Percentiles rank a stretch among this genome's conserved stretches.
Evolutionary conservation across 2,113 vertebrate genomes (phyloP).

Genomic region (Trinectes maculatus): DNA sequence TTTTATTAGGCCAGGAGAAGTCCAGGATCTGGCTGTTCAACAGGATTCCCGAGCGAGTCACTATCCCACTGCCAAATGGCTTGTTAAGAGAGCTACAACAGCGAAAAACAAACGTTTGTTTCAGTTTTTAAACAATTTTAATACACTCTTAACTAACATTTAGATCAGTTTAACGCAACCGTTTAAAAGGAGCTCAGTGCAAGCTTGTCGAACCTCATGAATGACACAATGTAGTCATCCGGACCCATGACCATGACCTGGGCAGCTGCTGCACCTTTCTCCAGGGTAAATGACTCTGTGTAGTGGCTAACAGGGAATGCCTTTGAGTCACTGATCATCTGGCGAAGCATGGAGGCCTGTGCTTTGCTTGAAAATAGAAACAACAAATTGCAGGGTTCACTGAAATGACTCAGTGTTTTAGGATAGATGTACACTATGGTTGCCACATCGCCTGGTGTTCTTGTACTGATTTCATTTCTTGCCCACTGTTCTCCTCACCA

Average conservation of each 20-base stretch:
- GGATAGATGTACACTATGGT: background rate
- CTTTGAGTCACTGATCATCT: conserved; percentile 91
- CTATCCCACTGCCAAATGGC: conserved; percentile 94
- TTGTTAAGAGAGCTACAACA: conserved; percentile 90
- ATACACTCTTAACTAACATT: background rate
- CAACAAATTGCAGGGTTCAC: background rate
- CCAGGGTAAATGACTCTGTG: conserved; percentile 77
- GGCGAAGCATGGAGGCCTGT: conserved; percentile 84
- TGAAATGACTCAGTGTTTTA: background rate
- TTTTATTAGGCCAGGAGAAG: conserved; percentile 95
- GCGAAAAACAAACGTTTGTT: conserved; percentile 7
- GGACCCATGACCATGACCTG: conserved; percentile 97
- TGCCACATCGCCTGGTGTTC: too few relatives aligned
- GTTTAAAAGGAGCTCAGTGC: background rate
- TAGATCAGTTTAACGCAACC: background rate
- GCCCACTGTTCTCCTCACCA: too few relatives aligned
- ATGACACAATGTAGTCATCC: conserved; percentile 93
- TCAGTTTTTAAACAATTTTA: background rate
- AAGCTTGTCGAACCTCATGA: conserved; percentile 86
- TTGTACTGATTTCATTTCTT: too few relatives aligned
- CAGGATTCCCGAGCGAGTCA: conserved; percentile 93
- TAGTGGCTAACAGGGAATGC: conserved; percentile 80
- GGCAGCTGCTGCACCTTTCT: conserved; percentile 82
- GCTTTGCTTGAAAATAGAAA: conserved; percentile 82
- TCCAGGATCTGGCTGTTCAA: conserved; percentile 97